Percentiles rank a stretch among this genome's conserved stretches.
phyloP scores from a whole-genome alignment of 2,113 vertebrate species.

The Rhinoderma darwinii region DNA sequence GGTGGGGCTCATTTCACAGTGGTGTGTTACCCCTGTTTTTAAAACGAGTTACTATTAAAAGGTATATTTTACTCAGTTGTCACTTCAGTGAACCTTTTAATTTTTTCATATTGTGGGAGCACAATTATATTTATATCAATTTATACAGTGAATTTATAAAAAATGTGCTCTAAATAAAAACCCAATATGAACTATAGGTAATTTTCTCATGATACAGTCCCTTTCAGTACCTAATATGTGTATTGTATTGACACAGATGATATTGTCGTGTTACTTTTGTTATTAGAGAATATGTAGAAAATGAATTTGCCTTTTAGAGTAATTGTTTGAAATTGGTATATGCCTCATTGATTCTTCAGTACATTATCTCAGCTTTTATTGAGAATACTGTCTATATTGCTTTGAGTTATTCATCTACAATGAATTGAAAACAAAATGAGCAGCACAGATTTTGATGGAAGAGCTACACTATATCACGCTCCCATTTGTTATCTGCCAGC shows the following conservation, averaged over 20 bases:
- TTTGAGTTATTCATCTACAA: constrained; percentile 36
- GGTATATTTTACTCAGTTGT: too few relatives aligned
- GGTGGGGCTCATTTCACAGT: too few relatives aligned
- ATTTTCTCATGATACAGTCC: neutral
- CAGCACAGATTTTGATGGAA: constrained; percentile 12
- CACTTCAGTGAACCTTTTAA: too few relatives aligned
- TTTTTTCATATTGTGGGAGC: too few relatives aligned
- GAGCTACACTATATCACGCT: constrained; percentile 10
- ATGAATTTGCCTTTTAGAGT: constrained; percentile 38
- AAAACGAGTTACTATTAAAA: too few relatives aligned
- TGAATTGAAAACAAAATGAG: constrained; percentile 44
- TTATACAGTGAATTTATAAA: too few relatives aligned
- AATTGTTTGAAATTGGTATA: constrained; percentile 17
- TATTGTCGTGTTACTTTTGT: neutral
- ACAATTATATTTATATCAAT: too few relatives aligned
- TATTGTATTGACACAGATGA: neutral
- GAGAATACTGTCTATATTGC: constrained; percentile 29
- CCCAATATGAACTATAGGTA: too few relatives aligned
- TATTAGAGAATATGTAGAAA: constrained; percentile 29
- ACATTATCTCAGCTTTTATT: constrained; percentile 43
- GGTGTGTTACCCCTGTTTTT: too few relatives aligned
- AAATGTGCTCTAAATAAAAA: too few relatives aligned
- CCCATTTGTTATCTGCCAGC: constrained; percentile 22
- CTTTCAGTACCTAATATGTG: neutral
- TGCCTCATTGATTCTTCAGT: constrained; percentile 44